Evolutionary conservation across 1,140 invertebrate genomes (phyloP).

Genomic region (Pseudomyrmex pallidus): DNA sequence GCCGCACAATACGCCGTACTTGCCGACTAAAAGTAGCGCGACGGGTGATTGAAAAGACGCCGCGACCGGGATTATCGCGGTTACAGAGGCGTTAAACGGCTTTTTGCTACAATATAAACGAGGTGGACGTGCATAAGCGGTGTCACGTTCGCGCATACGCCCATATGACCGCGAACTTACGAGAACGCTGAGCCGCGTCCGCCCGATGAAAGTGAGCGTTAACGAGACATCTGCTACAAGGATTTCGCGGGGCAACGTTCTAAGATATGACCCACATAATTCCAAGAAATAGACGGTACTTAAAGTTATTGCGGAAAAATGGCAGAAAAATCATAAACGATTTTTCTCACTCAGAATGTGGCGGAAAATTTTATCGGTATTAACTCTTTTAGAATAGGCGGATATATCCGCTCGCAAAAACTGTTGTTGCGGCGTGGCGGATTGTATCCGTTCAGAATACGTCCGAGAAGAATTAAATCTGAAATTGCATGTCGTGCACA

Average conservation of each 20-base stretch:
- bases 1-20: constrained; percentile 13
- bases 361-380: too few relatives aligned
- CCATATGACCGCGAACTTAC: not conserved
- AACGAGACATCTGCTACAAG: not conserved
- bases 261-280: too few relatives aligned
- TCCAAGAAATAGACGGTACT: too few relatives aligned
- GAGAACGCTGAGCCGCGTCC: not conserved
- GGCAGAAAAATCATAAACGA: too few relatives aligned
- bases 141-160: not conserved
- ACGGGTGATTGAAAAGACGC: constrained; percentile 5
- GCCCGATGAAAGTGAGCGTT: not conserved
- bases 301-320: too few relatives aligned
- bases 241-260: not conserved
- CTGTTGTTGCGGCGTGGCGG: too few relatives aligned
- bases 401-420: too few relatives aligned
- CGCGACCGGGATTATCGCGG: constrained; percentile 1
- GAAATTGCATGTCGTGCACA: too few relatives aligned
- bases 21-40: constrained; percentile 21
- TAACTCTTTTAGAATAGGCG: too few relatives aligned
- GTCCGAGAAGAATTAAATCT: too few relatives aligned
- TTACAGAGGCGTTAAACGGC: constrained; percentile 40
- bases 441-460: too few relatives aligned
- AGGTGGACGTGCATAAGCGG: not conserved
- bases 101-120: constrained; percentile 39
- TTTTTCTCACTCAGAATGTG: too few relatives aligned